These are phyloP conservation scores for Knipowitschia caucasica DNA, from an alignment of 2,797 vertebrate species.

Conservation along the genomic window DNA sequence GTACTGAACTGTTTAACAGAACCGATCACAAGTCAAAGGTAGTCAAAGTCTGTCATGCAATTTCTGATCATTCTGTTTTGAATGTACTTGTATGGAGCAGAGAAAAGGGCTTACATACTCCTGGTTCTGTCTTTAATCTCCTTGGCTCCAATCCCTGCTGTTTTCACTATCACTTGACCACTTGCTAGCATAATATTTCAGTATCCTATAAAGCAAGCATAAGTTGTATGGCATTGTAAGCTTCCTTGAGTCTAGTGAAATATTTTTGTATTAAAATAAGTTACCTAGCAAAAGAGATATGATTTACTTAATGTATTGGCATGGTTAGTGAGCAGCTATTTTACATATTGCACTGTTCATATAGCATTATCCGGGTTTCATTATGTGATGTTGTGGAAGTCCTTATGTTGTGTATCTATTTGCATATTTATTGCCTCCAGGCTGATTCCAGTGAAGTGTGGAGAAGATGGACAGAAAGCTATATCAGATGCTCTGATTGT, in stretches of 20 bases:
- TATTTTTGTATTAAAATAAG: constrained; percentile 47
- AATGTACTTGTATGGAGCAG: constrained; percentile 35
- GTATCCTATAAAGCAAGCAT: constrained; percentile 31
- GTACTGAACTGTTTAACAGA: constrained; percentile 29
- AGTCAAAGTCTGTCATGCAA: constrained; percentile 34
- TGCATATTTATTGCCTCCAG: constrained; percentile 55
- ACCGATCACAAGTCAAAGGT: constrained; percentile 29
- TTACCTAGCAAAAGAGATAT: constrained; percentile 16
- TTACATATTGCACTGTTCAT: constrained; percentile 31
- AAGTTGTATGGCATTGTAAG: constrained; percentile 42
- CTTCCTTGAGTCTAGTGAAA: constrained; percentile 40
- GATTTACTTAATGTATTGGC: constrained; percentile 29
- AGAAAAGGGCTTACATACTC: constrained; percentile 8
- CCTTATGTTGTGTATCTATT: constrained; percentile 38
- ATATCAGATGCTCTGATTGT: constrained; percentile 15
- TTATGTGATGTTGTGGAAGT: constrained; percentile 20
- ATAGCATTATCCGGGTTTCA: constrained; percentile 17
- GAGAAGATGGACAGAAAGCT: constrained; percentile 23
- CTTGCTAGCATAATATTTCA: constrained; percentile 29
- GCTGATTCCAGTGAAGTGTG: constrained; percentile 41
- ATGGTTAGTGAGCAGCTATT: constrained; percentile 37
- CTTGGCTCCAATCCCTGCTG: constrained; percentile 19
- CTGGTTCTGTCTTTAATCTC: constrained; percentile 29
- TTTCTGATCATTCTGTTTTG: constrained; percentile 33
- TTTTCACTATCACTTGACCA: constrained; percentile 24